Percentiles rank a stretch among this genome's conserved stretches.
Evolutionary conservation across 2,797 vertebrate genomes (phyloP).

Genomic region (Hipposideros larvatus): DNA sequence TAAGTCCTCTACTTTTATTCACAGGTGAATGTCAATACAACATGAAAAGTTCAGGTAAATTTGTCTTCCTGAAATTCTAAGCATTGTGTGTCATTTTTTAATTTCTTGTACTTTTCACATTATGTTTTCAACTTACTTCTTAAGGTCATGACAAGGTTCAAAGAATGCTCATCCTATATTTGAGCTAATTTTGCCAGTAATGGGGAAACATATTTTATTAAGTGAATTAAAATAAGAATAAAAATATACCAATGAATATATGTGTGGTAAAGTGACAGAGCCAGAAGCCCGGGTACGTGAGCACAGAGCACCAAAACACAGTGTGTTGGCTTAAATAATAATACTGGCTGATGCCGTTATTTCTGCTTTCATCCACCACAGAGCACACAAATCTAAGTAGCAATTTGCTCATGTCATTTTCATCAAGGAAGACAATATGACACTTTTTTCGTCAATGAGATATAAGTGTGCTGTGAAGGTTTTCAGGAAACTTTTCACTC

Average conservation of each 20-base stretch:
- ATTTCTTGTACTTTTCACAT: neutral
- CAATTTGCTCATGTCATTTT: neutral
- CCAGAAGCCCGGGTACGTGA: neutral
- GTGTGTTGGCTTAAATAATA: neutral
- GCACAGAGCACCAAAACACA: neutral
- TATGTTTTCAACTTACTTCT: neutral
- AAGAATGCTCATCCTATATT: neutral
- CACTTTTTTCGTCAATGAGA: neutral
- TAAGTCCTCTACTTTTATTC: neutral
- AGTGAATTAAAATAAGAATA: neutral
- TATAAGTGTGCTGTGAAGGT: neutral
- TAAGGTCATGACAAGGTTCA: neutral
- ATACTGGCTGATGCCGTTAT: accelerated
- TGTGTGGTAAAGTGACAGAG: neutral
- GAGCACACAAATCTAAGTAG: no score
- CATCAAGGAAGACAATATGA: neutral
- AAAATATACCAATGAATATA: neutral
- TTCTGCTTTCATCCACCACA: neutral
- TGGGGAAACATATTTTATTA: neutral
- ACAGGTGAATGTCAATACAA: neutral
- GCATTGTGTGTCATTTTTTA: neutral
- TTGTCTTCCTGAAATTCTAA: neutral
- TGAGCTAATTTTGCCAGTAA: neutral
- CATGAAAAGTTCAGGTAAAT: neutral
- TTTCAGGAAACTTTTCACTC: neutral